A percentile compares a stretch with the other conserved stretches of the same genome.
phyloP scores from a whole-genome alignment of 2,113 vertebrate genomes.

The Perca flavescens region DNA sequence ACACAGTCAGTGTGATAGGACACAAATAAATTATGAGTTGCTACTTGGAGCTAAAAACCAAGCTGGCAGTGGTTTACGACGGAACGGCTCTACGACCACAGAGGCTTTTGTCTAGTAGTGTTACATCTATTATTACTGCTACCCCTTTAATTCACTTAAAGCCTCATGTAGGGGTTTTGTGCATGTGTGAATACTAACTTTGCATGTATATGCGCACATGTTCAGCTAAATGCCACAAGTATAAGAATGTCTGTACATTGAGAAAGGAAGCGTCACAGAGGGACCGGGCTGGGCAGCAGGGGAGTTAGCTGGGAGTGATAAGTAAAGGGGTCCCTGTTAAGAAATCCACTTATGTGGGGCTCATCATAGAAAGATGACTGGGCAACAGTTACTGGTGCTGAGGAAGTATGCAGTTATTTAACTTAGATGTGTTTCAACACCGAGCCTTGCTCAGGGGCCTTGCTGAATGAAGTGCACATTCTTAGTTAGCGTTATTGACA shows the following conservation, averaged over 20 bases:
- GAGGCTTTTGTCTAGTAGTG: constrained; percentile 18
- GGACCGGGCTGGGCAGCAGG: neutral
- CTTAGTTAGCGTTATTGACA: constrained; percentile 23
- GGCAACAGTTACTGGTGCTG: neutral
- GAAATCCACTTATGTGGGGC: neutral
- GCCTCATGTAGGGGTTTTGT: constrained; percentile 2
- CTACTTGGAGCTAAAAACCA: constrained; percentile 42
- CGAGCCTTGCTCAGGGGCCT: neutral
- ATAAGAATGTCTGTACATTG: neutral
- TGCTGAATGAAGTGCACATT: constrained; percentile 13
- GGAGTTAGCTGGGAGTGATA: constrained; percentile 28
- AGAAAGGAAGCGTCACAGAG: neutral
- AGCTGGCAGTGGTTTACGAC: constrained; percentile 37
- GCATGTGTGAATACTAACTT: neutral
- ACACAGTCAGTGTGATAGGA: constrained; percentile 55
- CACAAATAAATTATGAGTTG: constrained; percentile 67
- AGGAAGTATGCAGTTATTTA: constrained; percentile 16
- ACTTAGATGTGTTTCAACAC: neutral
- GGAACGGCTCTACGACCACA: neutral
- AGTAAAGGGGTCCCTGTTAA: constrained; percentile 27
- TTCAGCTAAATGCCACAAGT: neutral
- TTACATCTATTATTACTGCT: constrained; percentile 17
- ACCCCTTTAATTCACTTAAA: neutral
- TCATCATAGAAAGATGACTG: constrained; percentile 31
- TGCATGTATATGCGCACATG: neutral